Percentiles rank a stretch among this genome's conserved stretches.
These are phyloP conservation scores for Echinops telfairi DNA, from an alignment of 2,113 vertebrate genomes.

Conservation along the genomic window DNA sequence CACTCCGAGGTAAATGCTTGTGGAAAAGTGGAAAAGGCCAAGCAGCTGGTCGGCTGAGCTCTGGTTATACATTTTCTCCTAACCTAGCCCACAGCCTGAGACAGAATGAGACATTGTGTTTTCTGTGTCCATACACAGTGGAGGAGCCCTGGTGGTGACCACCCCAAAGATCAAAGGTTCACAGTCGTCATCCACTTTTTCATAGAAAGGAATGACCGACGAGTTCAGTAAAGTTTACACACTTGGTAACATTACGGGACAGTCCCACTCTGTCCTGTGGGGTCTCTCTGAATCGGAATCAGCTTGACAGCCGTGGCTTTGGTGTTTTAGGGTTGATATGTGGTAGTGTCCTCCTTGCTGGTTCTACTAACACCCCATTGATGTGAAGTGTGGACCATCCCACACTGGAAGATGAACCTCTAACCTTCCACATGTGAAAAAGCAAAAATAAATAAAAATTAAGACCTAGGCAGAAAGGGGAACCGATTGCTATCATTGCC, in stretches of 20 bases:
- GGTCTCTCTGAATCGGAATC: too few relatives aligned
- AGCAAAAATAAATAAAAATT: not conserved
- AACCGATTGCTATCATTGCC: too few relatives aligned
- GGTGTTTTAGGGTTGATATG: not conserved
- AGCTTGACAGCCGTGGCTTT: too few relatives aligned
- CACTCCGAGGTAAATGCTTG: not conserved
- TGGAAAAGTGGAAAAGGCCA: not conserved
- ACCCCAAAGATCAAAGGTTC: too few relatives aligned
- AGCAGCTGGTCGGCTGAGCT: not conserved
- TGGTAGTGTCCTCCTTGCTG: not conserved
- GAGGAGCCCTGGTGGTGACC: too few relatives aligned
- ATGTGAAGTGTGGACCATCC: not conserved
- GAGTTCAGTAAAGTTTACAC: too few relatives aligned
- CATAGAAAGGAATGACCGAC: too few relatives aligned
- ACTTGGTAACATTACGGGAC: too few relatives aligned
- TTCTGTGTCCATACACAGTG: not conserved
- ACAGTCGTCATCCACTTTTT: too few relatives aligned
- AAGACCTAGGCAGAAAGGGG: too few relatives aligned
- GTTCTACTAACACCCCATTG: not conserved
- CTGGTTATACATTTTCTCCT: not conserved
- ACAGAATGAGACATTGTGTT: not conserved
- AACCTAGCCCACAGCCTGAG: not conserved
- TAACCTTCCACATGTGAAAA: conserved; percentile 25
- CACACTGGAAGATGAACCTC: not conserved
- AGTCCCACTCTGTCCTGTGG: too few relatives aligned